Base-by-base conservation (phyloP, 2,113 vertebrate species). In the Coracopsis vasa region DNA sequence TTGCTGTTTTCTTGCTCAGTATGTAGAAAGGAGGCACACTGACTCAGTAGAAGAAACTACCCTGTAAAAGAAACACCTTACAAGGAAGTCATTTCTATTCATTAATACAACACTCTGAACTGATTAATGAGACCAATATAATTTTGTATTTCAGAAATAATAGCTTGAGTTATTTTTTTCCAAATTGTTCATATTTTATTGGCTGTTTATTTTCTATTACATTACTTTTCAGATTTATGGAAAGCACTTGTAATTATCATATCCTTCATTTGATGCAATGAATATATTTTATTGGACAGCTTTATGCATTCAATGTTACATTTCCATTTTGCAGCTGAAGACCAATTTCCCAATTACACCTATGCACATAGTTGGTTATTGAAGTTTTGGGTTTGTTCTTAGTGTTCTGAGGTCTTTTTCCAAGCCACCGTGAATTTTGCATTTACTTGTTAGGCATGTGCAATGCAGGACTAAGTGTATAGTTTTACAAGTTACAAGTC, bases 121-220 rank as follows among this genome's bases (percentile, higher is more conserved):
- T 97, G 94, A 97, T 95, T 96, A 97, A 93, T 83, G 88, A 90
- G 66, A 70, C 56, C 35, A 94, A 86, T 96, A 92, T 85, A 85
- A 82, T 96, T 96, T 94, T 70, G 35, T 94, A 75, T 93, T 96
- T 97, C 60, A 74, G 27, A 97, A 88, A 74, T 82, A 94, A 93
- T 88, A 54, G 54, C 64, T 93, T 88, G 64, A 78, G 78, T 71
- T 79, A 12, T 92, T 95, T 95, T 79, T 95, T 92, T 44, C 47
- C 21, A 75, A 91, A 87, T 71, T 87, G 31, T 88, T 91, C 41
- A 18, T 75, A 61, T 95, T 95, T 97, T 95, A 95, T 95, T 93
- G 83, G 83, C 51, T 94, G 47, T 92, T 96, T 95, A 61, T 91
- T 95, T 96, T 86, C 69, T 93, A 27, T 93, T 88, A 61, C 54